Conservation (phyloP, 2,888 invertebrate genomes). For the Colostygia pectinataria region DNA sequence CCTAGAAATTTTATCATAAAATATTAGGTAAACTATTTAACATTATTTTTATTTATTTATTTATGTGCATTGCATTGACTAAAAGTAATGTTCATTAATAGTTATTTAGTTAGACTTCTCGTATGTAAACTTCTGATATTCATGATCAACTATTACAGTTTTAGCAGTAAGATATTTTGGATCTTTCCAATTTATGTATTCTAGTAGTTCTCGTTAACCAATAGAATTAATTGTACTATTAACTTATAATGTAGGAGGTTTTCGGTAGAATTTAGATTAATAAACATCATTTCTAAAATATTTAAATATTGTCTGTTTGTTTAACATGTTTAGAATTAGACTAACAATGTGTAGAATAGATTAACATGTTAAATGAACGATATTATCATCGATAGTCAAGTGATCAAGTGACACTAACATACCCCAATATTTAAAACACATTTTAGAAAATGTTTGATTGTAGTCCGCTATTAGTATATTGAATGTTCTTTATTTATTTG, state of each 20-base stretch:
- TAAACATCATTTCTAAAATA: slow-evolving; percentile 80
- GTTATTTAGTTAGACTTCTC: slow-evolving; percentile 40
- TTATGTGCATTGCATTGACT: slow-evolving; percentile 63
- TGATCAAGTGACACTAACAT: slow-evolving; percentile 66
- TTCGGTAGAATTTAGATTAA: slow-evolving; percentile 76
- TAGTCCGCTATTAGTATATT: slow-evolving; percentile 63
- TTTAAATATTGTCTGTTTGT: slow-evolving; percentile 79
- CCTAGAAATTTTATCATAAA: slow-evolving; percentile 48
- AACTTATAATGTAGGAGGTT: slow-evolving; percentile 71
- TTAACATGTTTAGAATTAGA: slow-evolving; percentile 82
- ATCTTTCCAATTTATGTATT: slow-evolving; percentile 55
- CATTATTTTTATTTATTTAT: slow-evolving; percentile 60
- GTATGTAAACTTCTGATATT: slow-evolving; percentile 57
- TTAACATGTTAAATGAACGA: slow-evolving; percentile 66
- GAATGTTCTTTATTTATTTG: slow-evolving; percentile 61
- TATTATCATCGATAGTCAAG: too few relatives aligned
- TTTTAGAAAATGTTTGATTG: slow-evolving; percentile 58
- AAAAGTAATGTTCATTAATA: slow-evolving; percentile 64
- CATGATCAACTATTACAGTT: slow-evolving; percentile 56
- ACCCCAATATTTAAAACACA: slow-evolving; percentile 64
- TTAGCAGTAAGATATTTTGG: slow-evolving; percentile 54
- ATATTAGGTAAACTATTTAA: slow-evolving; percentile 47
- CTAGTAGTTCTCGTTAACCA: slow-evolving; percentile 70
- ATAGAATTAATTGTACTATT: slow-evolving; percentile 78
- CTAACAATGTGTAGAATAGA: slow-evolving; percentile 81